A percentile compares a stretch with the other conserved stretches of the same genome.
phyloP scores from a whole-genome alignment of 2,797 vertebrate genomes.

The Ctenochaetus hawaiiensis region DNA sequence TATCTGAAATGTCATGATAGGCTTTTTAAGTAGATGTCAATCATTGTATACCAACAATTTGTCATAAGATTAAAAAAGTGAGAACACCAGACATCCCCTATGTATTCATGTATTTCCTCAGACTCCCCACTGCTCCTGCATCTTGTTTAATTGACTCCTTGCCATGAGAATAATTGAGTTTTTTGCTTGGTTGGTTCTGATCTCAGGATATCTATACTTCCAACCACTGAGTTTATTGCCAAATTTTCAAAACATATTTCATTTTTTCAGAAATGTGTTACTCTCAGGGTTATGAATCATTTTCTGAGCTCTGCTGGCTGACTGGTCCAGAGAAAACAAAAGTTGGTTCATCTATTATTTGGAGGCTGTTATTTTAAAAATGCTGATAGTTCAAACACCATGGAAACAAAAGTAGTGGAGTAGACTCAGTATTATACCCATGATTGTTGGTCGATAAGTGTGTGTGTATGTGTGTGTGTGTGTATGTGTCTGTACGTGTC shows the following conservation, averaged over 20 bases:
- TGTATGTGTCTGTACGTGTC: no score
- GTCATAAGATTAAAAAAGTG: no score
- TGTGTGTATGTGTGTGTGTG: no score
- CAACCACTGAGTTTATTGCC: no score
- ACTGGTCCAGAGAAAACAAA: slow-evolving; percentile 1
- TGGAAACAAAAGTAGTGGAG: not conserved
- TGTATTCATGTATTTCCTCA: no score
- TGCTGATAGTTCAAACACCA: slow-evolving; percentile 9
- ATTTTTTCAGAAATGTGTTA: slow-evolving; percentile 10
- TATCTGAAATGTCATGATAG: no score
- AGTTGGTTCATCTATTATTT: slow-evolving; percentile 16
- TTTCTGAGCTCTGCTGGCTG: not conserved
- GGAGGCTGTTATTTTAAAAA: slow-evolving; percentile 12
- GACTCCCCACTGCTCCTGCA: no score
- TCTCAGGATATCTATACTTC: no score
- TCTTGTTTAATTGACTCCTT: not conserved
- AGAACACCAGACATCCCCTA: no score
- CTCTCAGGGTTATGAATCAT: slow-evolving; percentile 13
- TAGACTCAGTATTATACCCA: not conserved
- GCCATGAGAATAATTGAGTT: not conserved
- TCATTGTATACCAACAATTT: no score
- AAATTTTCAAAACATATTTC: slow-evolving; percentile 15
- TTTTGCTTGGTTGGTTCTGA: no score
- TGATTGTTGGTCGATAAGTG: slow-evolving; percentile 26
- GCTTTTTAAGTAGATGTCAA: no score